A percentile compares a stretch with the other conserved stretches of the same genome.
These are phyloP conservation scores for Picus viridis DNA, from an alignment of 2,797 vertebrate species.

Conservation along the genomic window DNA sequence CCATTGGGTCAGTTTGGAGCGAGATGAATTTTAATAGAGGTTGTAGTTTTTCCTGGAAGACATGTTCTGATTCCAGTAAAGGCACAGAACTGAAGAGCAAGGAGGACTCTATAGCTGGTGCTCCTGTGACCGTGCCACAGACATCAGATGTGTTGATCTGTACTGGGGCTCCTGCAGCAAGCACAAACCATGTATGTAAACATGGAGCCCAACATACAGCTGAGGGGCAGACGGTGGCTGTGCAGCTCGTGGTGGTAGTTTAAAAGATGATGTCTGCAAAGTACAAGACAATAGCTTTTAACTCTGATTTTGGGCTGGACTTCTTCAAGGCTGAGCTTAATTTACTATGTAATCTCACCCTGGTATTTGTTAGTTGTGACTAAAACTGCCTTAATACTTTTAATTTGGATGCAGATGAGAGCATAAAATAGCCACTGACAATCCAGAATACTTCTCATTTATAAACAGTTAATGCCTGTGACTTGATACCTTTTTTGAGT, in stretches of 20 bases:
- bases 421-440: conserved; percentile 1
- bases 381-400: background rate
- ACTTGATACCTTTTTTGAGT: conserved; percentile 35
- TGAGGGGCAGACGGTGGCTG: background rate
- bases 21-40: background rate
- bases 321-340: background rate
- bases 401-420: background rate
- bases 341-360: background rate
- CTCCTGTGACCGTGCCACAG: background rate
- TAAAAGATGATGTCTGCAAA: background rate
- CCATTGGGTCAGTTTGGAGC: background rate
- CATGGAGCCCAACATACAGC: accelerated
- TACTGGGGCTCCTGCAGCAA: background rate
- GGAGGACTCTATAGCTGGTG: background rate
- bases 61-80: background rate
- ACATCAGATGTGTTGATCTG: background rate
- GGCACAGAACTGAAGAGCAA: background rate
- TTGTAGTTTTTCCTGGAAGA: background rate
- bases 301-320: background rate
- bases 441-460: background rate
- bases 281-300: background rate
- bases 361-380: background rate
- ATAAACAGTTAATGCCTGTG: conserved; percentile 25
- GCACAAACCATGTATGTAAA: background rate
- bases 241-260: background rate